A percentile compares a stretch with the other conserved stretches of the same genome.
phyloP scores from a whole-genome alignment of 1,140 invertebrate species.

The Ectropis grisescens region DNA sequence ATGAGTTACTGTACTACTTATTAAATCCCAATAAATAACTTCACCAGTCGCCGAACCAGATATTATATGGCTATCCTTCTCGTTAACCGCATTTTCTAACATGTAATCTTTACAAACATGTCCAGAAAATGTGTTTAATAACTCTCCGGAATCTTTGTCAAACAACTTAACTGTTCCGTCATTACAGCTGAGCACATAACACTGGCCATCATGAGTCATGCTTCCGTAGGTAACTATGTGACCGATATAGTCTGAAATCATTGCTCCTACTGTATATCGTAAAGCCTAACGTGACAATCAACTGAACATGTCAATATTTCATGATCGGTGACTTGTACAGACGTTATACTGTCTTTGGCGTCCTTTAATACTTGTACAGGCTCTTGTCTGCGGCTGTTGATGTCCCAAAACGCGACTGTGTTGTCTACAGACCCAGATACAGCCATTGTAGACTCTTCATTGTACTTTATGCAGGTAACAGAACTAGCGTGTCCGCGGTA shows the following conservation, averaged over 20 bases:
- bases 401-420: conserved; percentile 92
- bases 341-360: conserved; percentile 94
- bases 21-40: conserved; percentile 91
- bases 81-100: conserved; percentile 88
- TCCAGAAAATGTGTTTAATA: conserved; percentile 79
- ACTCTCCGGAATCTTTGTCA: conserved; percentile 78
- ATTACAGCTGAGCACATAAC: conserved; percentile 85
- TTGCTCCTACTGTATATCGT: conserved; percentile 91
- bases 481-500: conserved; percentile 89
- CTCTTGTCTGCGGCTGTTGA: conserved; percentile 45
- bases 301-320: conserved; percentile 93
- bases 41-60: conserved; percentile 90
- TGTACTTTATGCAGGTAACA: conserved; percentile 91
- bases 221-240: conserved; percentile 81
- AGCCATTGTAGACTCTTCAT: conserved; percentile 93
- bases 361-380: conserved; percentile 82
- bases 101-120: conserved; percentile 85
- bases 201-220: conserved; percentile 89
- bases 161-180: conserved; percentile 87
- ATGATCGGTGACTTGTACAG: conserved; percentile 86
- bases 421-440: conserved; percentile 95
- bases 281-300: conserved; percentile 89
- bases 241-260: conserved; percentile 89
- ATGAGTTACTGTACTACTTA: conserved; percentile 76
- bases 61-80: conserved; percentile 85